Evolutionary conservation across 2,797 vertebrate genomes (phyloP).

Genomic region (Microctenopoma lineatum): DNA sequence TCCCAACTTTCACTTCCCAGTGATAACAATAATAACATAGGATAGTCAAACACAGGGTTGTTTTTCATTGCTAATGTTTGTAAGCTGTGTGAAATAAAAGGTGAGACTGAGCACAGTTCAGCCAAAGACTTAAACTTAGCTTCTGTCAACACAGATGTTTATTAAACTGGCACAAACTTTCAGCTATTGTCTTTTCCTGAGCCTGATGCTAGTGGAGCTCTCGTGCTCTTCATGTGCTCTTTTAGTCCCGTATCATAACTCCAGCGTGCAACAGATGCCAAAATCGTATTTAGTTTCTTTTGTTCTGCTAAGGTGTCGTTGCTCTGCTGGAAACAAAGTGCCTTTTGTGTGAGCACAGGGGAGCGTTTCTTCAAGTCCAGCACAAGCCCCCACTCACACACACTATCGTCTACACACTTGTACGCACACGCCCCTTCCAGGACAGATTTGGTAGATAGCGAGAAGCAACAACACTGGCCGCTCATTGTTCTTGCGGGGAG

Average conservation of each 20-base stretch:
- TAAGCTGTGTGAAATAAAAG: not conserved
- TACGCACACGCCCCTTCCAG: slow-evolving; percentile 59
- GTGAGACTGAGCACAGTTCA: not conserved
- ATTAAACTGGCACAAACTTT: not conserved
- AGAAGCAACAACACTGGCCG: slow-evolving; percentile 64
- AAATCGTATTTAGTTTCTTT: slow-evolving; percentile 61
- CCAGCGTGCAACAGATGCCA: slow-evolving; percentile 34
- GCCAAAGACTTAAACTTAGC: not conserved
- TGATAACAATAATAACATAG: too few species aligned
- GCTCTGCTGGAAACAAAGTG: slow-evolving; percentile 65
- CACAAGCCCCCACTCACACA: slow-evolving; percentile 20
- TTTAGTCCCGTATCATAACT: slow-evolving; percentile 39
- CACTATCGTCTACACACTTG: not conserved
- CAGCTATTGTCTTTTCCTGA: not conserved
- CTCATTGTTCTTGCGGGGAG: slow-evolving; percentile 74
- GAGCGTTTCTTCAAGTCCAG: slow-evolving; percentile 59
- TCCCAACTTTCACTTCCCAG: slow-evolving; percentile 27
- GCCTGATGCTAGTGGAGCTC: not conserved
- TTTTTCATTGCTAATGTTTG: too few species aligned
- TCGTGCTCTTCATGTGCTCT: not conserved
- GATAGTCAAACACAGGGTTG: too few species aligned
- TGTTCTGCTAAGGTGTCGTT: slow-evolving; percentile 66
- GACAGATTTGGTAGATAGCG: slow-evolving; percentile 60
- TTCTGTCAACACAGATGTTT: not conserved
- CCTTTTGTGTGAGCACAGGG: slow-evolving; percentile 62